Evolutionary conservation across 1,140 invertebrate genomes (phyloP).

Genomic region (Drosophila pruinosa): DNA sequence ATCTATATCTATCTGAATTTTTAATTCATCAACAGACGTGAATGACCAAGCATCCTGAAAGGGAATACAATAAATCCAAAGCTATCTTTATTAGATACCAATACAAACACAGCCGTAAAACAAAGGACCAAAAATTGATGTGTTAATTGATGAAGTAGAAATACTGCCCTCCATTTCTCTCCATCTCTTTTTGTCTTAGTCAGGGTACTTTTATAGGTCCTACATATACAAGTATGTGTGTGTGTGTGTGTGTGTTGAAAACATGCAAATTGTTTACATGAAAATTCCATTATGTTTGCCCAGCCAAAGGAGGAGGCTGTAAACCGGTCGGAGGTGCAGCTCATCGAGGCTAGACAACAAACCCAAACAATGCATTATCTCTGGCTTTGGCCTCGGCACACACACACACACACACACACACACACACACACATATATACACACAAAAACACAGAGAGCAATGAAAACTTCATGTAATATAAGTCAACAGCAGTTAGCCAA

Average conservation of each 20-base stretch:
- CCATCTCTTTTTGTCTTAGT: not conserved
- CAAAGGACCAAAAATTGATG: constrained; percentile 46
- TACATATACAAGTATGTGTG: not conserved
- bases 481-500: constrained; percentile 60
- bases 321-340: constrained; percentile 38
- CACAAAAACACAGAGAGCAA: constrained; percentile 20
- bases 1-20: not conserved
- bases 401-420: constrained; percentile 1
- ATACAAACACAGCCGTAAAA: constrained; percentile 13
- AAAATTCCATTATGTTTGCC: constrained; percentile 70
- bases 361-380: constrained; percentile 64
- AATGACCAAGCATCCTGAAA: not conserved
- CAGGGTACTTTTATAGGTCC: not conserved
- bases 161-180: not conserved
- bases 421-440: not conserved
- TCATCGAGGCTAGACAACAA: constrained; percentile 58
- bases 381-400: constrained; percentile 24
- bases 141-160: constrained; percentile 60
- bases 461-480: constrained; percentile 63
- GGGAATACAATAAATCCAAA: constrained; percentile 4
- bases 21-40: not conserved
- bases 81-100: constrained; percentile 41
- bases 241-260: constrained; percentile 39
- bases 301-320: constrained; percentile 34
- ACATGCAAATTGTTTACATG: constrained; percentile 74